These are phyloP conservation scores for Lottia gigantea DNA, from an alignment of 2,888 invertebrate genomes.

Conservation along the genomic window DNA sequence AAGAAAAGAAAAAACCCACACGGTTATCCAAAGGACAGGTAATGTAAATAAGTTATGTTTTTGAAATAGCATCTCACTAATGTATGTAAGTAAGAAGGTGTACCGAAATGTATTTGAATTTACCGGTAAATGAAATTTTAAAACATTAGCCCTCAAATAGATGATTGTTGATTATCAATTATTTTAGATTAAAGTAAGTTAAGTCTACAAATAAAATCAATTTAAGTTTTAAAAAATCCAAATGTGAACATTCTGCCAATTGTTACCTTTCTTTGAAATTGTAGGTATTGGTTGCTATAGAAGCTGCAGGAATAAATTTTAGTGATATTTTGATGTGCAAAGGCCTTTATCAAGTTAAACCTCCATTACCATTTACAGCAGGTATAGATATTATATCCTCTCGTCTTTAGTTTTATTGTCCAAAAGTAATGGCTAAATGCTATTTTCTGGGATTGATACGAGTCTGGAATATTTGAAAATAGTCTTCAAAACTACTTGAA, in stretches of 20 bases:
- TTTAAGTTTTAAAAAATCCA: not conserved
- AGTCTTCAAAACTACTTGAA: no score
- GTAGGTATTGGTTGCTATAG: constrained; percentile 75
- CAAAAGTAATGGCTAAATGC: no score
- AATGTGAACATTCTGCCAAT: not conserved
- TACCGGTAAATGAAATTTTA: not conserved
- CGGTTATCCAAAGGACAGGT: constrained; percentile 24
- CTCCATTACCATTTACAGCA: constrained; percentile 73
- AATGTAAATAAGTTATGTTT: not conserved
- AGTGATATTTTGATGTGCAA: constrained; percentile 73
- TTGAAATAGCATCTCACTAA: no score
- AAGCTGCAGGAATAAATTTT: constrained; percentile 77
- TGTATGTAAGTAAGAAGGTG: no score
- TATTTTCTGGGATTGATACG: no score
- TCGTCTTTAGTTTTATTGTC: no score
- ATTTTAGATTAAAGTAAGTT: no score
- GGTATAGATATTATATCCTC: no score
- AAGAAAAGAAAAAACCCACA: constrained; percentile 23
- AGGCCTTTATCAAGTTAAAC: constrained; percentile 70
- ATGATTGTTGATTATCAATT: no score
- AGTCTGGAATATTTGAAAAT: no score
- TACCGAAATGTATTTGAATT: no score
- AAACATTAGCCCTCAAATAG: not conserved
- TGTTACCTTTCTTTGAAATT: constrained; percentile 12
- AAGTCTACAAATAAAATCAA: not conserved